A percentile compares a stretch with the other conserved stretches of the same genome.
Evolutionary conservation across 2,113 vertebrate species (phyloP).

Genomic region (Engystomops pustulosus): DNA sequence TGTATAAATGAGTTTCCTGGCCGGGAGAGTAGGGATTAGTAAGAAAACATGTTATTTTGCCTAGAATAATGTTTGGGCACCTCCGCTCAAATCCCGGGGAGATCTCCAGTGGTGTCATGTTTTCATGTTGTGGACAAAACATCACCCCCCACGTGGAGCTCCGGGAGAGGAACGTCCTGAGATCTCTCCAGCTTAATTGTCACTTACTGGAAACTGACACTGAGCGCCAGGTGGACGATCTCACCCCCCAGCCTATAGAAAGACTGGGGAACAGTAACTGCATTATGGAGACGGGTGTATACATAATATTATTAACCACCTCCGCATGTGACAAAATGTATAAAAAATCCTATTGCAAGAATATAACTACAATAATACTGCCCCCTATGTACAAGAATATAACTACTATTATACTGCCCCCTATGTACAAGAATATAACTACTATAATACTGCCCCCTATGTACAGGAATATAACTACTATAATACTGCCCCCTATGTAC

Average conservation of each 20-base stretch:
- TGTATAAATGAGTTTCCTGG: not conserved
- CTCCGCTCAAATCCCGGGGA: conserved; percentile 61
- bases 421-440: conserved; percentile 17
- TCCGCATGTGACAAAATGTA: not conserved
- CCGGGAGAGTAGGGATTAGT: not conserved
- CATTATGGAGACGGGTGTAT: not conserved
- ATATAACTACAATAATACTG: conserved; percentile 22
- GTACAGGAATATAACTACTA: not conserved
- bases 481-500: not conserved
- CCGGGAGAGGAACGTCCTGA: conserved; percentile 47
- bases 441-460: conserved; percentile 1
- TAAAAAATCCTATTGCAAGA: conserved; percentile 18
- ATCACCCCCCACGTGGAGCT: conserved; percentile 31
- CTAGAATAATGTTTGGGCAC: not conserved
- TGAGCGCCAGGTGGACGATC: not conserved
- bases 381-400: conserved; percentile 1
- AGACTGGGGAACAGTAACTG: no score
- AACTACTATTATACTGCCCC: conserved; percentile 10
- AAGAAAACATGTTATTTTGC: not conserved
- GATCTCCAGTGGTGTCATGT: conserved; percentile 59
- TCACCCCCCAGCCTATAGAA: not conserved
- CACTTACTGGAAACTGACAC: conserved; percentile 12
- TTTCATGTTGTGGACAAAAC: conserved; percentile 45
- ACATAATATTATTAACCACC: no score
- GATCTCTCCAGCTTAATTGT: conserved; percentile 10